phyloP scores from a whole-genome alignment of 2,888 invertebrate species.

The Melikaiella ostensackeni region DNA sequence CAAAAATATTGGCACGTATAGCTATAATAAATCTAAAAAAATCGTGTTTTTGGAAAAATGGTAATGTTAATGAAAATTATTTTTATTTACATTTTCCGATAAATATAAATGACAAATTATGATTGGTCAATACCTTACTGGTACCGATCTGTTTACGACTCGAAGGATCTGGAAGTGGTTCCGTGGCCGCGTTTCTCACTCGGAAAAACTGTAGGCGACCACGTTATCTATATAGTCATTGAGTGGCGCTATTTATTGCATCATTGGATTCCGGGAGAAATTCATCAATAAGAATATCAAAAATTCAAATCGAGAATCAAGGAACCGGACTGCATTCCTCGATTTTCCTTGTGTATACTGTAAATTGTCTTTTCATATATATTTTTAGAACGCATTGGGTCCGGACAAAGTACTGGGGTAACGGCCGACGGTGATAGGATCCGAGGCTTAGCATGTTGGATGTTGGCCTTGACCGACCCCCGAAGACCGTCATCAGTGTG shows the following conservation, averaged over 20 bases:
- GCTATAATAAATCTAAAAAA: too few relatives aligned
- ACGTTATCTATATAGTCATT: background rate
- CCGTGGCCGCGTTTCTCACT: conserved; percentile 43
- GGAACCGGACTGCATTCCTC: background rate
- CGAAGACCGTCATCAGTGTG: conserved; percentile 54
- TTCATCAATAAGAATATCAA: background rate
- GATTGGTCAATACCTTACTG: background rate
- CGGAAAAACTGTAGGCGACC: conserved; percentile 40
- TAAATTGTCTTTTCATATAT: background rate
- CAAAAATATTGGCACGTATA: too few relatives aligned
- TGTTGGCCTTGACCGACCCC: conserved; percentile 69
- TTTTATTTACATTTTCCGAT: background rate
- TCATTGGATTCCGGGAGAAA: background rate
- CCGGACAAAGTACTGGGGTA: conserved; percentile 58
- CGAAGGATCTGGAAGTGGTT: conserved; percentile 35
- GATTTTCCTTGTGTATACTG: background rate
- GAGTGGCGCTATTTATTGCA: background rate
- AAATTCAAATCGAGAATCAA: background rate
- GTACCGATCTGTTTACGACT: conserved; percentile 42
- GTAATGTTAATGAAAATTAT: background rate
- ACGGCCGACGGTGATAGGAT: conserved; percentile 47
- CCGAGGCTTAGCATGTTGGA: conserved; percentile 54
- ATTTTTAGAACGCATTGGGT: conserved; percentile 24
- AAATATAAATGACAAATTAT: background rate
- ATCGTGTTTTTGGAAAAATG: too few relatives aligned